Evolutionary conservation across 2,888 invertebrate genomes (phyloP).

Genomic region (Atethmia centrago): DNA sequence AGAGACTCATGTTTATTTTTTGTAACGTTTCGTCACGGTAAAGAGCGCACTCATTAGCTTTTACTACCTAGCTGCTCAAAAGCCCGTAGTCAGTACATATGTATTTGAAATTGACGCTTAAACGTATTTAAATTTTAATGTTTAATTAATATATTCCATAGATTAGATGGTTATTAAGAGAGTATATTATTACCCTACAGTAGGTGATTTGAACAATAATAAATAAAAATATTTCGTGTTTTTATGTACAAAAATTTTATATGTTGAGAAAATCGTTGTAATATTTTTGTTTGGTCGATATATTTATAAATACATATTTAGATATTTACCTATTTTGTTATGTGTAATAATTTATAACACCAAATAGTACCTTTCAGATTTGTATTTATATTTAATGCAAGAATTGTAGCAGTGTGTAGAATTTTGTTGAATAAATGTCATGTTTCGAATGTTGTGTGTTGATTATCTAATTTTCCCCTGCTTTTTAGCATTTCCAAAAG

Average conservation of each 20-base stretch:
- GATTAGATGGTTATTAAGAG: conserved; percentile 71
- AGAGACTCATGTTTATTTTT: background rate
- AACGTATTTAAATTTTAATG: conserved; percentile 73
- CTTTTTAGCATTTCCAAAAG: background rate
- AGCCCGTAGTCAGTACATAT: conserved; percentile 71
- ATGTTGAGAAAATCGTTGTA: conserved; percentile 69
- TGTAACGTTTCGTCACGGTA: conserved; percentile 27
- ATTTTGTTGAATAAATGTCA: conserved; percentile 90
- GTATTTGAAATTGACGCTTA: conserved; percentile 80
- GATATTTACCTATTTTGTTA: conserved; percentile 81
- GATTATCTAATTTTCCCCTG: background rate
- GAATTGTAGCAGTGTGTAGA: conserved; percentile 86
- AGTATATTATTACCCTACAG: conserved; percentile 73
- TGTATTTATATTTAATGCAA: conserved; percentile 82
- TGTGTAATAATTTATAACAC: conserved; percentile 86
- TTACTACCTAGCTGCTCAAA: conserved; percentile 67
- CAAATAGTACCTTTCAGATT: conserved; percentile 87
- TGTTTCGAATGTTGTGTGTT: conserved; percentile 79
- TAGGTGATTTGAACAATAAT: conserved; percentile 84
- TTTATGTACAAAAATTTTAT: conserved; percentile 72
- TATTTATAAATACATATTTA: conserved; percentile 77
- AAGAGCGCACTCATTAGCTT: conserved; percentile 64
- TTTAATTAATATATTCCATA: conserved; percentile 80
- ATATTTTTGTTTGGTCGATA: conserved; percentile 71
- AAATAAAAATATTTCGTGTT: conserved; percentile 73